phyloP scores from a whole-genome alignment of 2,888 invertebrate species.

The Lepas anatifera region DNA sequence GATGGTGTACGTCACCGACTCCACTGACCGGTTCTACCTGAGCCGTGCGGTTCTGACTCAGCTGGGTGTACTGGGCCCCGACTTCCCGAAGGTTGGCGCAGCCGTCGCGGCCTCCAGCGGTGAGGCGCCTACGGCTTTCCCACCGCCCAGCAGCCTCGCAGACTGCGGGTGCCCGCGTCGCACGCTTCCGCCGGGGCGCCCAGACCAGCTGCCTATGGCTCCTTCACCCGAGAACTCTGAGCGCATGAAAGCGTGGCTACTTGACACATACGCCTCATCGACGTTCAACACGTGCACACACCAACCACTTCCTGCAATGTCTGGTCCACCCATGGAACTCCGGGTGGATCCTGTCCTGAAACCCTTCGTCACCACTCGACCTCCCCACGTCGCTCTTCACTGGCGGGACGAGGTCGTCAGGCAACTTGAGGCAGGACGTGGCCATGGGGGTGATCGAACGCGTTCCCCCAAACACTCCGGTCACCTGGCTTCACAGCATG shows the following conservation, averaged over 20 bases:
- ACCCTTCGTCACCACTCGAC: background rate
- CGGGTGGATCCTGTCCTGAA: background rate
- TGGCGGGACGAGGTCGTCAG: background rate
- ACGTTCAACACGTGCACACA: constrained; percentile 6
- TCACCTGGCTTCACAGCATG: background rate
- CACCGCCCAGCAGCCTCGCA: background rate
- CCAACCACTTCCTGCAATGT: background rate
- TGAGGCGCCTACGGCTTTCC: no score
- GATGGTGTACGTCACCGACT: background rate
- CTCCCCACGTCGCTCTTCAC: background rate
- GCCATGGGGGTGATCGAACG: constrained; percentile 13
- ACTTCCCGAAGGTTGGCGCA: background rate
- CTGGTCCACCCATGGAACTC: background rate
- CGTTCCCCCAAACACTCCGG: background rate
- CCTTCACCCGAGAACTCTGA: background rate
- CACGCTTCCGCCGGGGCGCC: background rate
- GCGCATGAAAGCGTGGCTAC: background rate
- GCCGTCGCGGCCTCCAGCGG: background rate
- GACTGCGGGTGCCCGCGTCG: background rate
- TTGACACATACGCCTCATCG: background rate
- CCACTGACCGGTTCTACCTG: background rate
- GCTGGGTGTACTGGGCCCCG: background rate
- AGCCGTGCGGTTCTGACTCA: background rate
- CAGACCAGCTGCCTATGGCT: background rate
- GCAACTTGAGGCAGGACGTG: background rate